These are phyloP conservation scores for Aphodius granarius DNA, from an alignment of 2,888 invertebrate genomes.

Conservation along the genomic window DNA sequence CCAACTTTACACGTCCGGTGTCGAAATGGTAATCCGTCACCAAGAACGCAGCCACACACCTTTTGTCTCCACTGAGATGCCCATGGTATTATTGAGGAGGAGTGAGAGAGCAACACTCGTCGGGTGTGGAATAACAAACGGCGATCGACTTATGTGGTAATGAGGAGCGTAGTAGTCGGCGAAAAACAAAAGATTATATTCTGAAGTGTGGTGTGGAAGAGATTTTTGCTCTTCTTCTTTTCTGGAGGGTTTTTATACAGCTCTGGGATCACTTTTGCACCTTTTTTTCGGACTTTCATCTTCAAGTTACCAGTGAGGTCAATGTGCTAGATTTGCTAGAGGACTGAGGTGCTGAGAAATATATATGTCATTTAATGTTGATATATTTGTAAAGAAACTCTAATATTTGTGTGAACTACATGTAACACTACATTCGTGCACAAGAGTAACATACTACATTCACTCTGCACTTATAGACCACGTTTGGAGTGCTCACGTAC, in stretches of 20 bases:
- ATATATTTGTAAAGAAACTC: too few relatives aligned
- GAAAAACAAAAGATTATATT: neutral
- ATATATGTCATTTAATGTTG: too few relatives aligned
- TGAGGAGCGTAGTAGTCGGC: neutral
- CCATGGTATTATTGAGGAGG: neutral
- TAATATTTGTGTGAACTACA: too few relatives aligned
- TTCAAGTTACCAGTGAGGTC: neutral
- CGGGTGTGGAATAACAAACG: conserved; percentile 2
- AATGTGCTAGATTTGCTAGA: neutral
- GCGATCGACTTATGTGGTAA: conserved; percentile 7
- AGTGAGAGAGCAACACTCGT: neutral
- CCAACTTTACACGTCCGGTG: conserved; percentile 53
- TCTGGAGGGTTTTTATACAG: neutral
- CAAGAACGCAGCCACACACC: conserved; percentile 1
- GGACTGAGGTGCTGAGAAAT: too few relatives aligned
- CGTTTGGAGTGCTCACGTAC: neutral
- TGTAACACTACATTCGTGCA: too few relatives aligned
- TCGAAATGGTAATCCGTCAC: conserved; percentile 52
- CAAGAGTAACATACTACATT: neutral
- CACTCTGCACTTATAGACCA: neutral
- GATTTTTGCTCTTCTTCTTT: neutral
- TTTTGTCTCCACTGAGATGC: neutral
- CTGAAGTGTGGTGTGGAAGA: neutral
- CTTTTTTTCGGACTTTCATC: neutral
- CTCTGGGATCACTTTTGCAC: neutral